Evolutionary conservation across 1,140 invertebrate genomes (phyloP), one percentile per base, ranked within the genome.

Genomic region (Bombus balteatus): DNA sequence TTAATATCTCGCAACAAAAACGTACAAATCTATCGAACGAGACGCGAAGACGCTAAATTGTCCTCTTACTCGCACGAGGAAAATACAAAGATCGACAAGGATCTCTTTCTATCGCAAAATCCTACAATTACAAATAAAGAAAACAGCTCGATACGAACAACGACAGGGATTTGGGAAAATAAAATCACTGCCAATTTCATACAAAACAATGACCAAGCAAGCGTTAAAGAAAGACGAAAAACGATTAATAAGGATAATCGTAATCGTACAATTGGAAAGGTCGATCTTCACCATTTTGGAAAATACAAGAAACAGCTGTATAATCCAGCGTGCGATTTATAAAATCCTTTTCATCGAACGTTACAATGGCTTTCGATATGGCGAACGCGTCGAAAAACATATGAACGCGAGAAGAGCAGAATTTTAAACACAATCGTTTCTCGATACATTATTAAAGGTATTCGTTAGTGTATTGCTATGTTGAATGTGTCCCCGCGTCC

Each of bases 371-470:
- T 2, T 57, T 62, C 65, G 78, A 74, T 66, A 66, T 39, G 41
- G 41, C 12, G n/a, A 12, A 39, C 37, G 37, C 13, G 39, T 37
- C 32, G 81, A 76, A 62, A 66, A 75, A 83, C 71, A 47, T 25
- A 32, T 53, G 39, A 25, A 39, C 39, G 62, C 22, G 59, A 25
- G 59, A 25, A 59, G 39, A 34, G 72, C 32, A 47, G 59, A 66
- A 65, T 83, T 76, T 66, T 66, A 76, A 83, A 83, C 43, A 76
- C 81, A 83, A 83, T 83, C 73, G 43, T 28, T 15, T 6, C 57
- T 8, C 72, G 73, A 83, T 76, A 66, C 73, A 76, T 76, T 83
- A 83, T 83, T 76, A 83, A 74, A 76, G 81, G 81, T 73, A 73
- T 76, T 65, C 32, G 57, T 66, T 66, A 65, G 59, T 34, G 73